Evolutionary conservation across 1,140 invertebrate genomes (phyloP).

Genomic region (Metaphire vulgaris): DNA sequence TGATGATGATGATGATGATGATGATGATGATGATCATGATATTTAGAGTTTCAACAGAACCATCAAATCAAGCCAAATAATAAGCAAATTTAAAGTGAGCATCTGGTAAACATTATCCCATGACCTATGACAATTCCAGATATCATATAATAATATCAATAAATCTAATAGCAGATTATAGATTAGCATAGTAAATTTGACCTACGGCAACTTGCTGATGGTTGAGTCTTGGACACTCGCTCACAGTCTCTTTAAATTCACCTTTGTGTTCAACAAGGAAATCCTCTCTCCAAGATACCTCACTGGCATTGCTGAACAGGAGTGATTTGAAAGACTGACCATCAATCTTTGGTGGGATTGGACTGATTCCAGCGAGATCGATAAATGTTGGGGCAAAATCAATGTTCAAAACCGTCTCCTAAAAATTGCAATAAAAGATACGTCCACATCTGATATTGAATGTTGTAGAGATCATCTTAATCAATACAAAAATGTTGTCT

Average conservation of each 20-base stretch:
- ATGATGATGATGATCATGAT: too few relatives aligned
- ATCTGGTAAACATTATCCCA: too few relatives aligned
- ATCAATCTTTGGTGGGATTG: conserved; percentile 59
- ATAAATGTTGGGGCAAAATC: conserved; percentile 77
- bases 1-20: too few relatives aligned
- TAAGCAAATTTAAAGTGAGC: too few relatives aligned
- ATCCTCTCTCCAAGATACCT: conserved; percentile 23
- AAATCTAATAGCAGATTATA: conserved; percentile 6
- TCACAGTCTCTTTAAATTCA: conserved; percentile 57
- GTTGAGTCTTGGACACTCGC: conserved; percentile 40
- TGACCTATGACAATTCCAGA: too few relatives aligned
- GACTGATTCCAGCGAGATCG: conserved; percentile 58
- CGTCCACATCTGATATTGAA: too few relatives aligned
- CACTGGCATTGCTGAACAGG: conserved; percentile 33
- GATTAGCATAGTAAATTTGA: conserved; percentile 24
- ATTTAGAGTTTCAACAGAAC: too few relatives aligned
- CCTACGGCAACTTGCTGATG: conserved; percentile 44
- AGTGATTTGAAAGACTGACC: conserved; percentile 58
- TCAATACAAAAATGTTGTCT: too few relatives aligned
- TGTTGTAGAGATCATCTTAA: too few relatives aligned
- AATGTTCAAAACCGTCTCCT: conserved; percentile 64
- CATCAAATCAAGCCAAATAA: too few relatives aligned
- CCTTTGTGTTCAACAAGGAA: conserved; percentile 73
- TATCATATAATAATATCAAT: too few relatives aligned
- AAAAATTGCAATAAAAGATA: conserved; percentile 17